A percentile compares a stretch with the other conserved stretches of the same genome.
Conservation (phyloP, 2,888 invertebrate genomes). For the Caenorhabditis panamensis region DNA sequence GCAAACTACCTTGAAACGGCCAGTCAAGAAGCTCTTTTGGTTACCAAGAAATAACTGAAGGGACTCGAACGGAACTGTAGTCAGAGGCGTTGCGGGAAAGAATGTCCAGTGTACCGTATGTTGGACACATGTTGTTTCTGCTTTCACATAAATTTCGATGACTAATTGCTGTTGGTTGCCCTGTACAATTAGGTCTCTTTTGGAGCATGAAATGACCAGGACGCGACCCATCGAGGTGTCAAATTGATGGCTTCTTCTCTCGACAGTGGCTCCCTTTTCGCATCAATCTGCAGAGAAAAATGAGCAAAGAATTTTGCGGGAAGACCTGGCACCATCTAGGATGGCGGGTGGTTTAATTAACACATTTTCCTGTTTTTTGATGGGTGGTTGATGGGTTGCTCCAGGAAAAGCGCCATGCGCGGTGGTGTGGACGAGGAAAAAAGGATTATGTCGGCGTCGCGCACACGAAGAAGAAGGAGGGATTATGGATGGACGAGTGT, state of each 20-base stretch:
- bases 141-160: constrained; percentile 44
- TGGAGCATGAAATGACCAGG: constrained; percentile 40
- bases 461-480: constrained; percentile 51
- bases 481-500: constrained; percentile 59
- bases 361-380: constrained; percentile 58
- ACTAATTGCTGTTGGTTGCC: constrained; percentile 46
- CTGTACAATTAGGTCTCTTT: constrained; percentile 58
- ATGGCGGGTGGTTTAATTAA: constrained; percentile 57
- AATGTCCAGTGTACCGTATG: constrained; percentile 49
- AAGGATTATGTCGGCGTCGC: constrained; percentile 61
- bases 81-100: constrained; percentile 31
- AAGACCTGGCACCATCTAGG: constrained; percentile 34
- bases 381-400: constrained; percentile 27
- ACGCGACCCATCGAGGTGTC: constrained; percentile 46
- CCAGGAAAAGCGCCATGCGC: constrained; percentile 27
- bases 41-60: constrained; percentile 24
- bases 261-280: constrained; percentile 2
- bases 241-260: constrained; percentile 52
- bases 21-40: constrained; percentile 40
- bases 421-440: constrained; percentile 44
- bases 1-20: constrained; percentile 54
- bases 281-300: constrained; percentile 55
- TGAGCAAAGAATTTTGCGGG: constrained; percentile 36
- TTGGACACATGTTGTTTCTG: constrained; percentile 51
- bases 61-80: constrained; percentile 2